Evolutionary conservation across 2,113 vertebrate species (phyloP).

Genomic region (Dasyurus viverrinus): DNA sequence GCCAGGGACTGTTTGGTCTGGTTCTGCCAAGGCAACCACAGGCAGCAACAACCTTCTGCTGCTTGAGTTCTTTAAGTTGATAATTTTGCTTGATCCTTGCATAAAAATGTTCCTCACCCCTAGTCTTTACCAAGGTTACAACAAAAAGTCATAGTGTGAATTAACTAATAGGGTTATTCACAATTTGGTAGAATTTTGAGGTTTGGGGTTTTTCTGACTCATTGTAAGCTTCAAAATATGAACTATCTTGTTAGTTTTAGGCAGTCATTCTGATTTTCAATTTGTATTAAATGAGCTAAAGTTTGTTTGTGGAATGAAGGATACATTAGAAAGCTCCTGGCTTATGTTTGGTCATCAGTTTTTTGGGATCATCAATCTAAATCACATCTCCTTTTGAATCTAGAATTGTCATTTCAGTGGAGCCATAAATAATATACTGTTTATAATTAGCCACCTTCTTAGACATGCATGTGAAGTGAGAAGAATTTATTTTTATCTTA

Average conservation of each 20-base stretch:
- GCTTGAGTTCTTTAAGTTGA: too few species aligned
- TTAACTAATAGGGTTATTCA: neutral
- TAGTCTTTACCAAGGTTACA: constrained; percentile 18
- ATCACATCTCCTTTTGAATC: constrained; percentile 38
- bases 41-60: too few species aligned
- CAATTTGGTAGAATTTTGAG: neutral
- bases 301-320: constrained; percentile 55
- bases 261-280: constrained; percentile 69
- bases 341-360: constrained; percentile 66
- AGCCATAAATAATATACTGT: constrained; percentile 69
- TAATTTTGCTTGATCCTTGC: too few species aligned
- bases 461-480: constrained; percentile 20
- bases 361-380: constrained; percentile 65
- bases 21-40: too few species aligned
- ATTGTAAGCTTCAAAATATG: neutral
- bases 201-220: neutral
- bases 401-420: constrained; percentile 51
- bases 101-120: too few species aligned
- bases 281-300: constrained; percentile 63
- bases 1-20: too few species aligned
- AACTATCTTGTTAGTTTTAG: constrained; percentile 38
- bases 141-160: neutral
- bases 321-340: constrained; percentile 72
- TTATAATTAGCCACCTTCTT: constrained; percentile 67
- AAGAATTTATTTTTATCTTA: constrained; percentile 28